Percentiles rank a stretch among this genome's conserved stretches.
phyloP scores from a whole-genome alignment of 2,797 vertebrate species.

The Sebastiscus albofasciatus region DNA sequence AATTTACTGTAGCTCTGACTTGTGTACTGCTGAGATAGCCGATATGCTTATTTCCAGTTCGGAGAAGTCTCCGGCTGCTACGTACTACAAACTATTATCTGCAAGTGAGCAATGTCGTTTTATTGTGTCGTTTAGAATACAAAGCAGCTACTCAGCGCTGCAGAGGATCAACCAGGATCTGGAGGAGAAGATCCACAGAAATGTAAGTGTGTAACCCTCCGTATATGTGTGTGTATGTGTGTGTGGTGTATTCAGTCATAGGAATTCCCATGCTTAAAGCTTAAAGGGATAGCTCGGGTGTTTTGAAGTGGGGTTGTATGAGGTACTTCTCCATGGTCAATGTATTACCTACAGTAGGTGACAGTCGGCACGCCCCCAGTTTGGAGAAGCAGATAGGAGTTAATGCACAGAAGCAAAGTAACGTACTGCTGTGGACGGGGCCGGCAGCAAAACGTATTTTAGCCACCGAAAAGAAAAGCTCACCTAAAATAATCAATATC shows the following conservation, averaged over 20 bases:
- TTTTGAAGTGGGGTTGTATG: too few relatives aligned
- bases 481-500: too few relatives aligned
- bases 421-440: too few relatives aligned
- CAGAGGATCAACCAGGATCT: constrained; percentile 98
- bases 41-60: constrained; percentile 8
- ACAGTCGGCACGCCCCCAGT: too few relatives aligned
- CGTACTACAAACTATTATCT: constrained; percentile 24
- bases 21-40: constrained; percentile 9
- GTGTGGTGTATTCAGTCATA: neutral
- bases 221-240: neutral
- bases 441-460: too few relatives aligned
- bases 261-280: neutral
- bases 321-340: too few relatives aligned
- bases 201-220: constrained; percentile 83
- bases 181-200: constrained; percentile 95
- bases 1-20: neutral
- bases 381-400: too few relatives aligned
- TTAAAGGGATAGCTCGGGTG: too few relatives aligned
- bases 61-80: neutral
- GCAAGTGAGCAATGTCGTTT: constrained; percentile 39
- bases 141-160: constrained; percentile 95
- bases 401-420: too few relatives aligned
- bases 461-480: too few relatives aligned
- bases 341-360: too few relatives aligned
- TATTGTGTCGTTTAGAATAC: constrained; percentile 87